Evolutionary conservation across 2,797 vertebrate genomes (phyloP).

Genomic region (Rhynchotus rufescens): DNA sequence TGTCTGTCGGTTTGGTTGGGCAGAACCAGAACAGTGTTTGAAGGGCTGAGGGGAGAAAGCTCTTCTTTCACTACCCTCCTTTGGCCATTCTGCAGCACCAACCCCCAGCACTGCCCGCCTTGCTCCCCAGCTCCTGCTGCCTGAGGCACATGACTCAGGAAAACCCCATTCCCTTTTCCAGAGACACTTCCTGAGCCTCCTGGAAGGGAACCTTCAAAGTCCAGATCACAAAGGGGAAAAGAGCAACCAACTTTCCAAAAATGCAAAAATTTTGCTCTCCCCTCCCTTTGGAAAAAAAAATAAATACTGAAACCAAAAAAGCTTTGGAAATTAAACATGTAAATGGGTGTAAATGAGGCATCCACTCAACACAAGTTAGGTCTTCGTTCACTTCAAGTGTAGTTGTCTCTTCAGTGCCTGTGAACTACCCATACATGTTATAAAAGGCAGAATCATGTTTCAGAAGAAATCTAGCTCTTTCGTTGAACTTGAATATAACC

Average conservation of each 20-base stretch:
- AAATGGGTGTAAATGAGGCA: not conserved
- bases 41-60: not conserved
- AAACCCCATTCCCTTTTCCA: not conserved
- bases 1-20: not conserved
- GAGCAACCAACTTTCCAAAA: not conserved
- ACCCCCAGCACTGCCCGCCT: not conserved
- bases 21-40: not conserved
- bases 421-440: not conserved
- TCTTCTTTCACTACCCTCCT: accelerated
- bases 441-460: not conserved
- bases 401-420: not conserved
- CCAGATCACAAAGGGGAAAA: not conserved
- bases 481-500: not conserved
- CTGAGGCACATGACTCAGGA: not conserved
- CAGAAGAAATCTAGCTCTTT: not conserved
- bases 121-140: not conserved
- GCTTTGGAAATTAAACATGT: not conserved
- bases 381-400: not conserved
- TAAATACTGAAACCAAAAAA: not conserved
- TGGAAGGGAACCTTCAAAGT: not conserved
- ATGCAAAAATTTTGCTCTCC: not conserved
- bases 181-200: not conserved
- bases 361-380: not conserved
- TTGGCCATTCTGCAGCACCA: not conserved
- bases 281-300: too few relatives aligned